These are phyloP conservation scores for Crax fasciolata DNA, from an alignment of 2,797 vertebrate species.

Conservation along the genomic window DNA sequence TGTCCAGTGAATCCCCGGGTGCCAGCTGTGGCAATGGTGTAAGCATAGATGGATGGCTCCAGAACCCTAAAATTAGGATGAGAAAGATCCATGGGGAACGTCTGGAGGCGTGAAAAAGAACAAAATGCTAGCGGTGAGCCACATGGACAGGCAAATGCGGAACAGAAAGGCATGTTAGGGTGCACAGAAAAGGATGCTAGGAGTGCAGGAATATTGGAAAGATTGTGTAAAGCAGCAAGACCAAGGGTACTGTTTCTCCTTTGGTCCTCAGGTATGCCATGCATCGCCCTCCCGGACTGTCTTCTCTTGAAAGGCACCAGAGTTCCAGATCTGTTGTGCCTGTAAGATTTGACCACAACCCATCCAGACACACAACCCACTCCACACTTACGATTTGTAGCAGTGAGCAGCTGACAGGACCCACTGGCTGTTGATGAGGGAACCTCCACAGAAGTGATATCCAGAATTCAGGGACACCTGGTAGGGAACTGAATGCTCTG, in stretches of 20 bases:
- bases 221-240: background rate
- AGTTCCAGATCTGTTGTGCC: background rate
- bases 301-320: background rate
- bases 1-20: background rate
- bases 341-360: background rate
- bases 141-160: background rate
- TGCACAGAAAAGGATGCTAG: background rate
- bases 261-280: background rate
- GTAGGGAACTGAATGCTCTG: background rate
- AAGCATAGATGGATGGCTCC: background rate
- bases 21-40: background rate
- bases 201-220: background rate
- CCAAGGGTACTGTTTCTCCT: background rate
- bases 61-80: background rate
- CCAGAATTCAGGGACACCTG: background rate
- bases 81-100: background rate
- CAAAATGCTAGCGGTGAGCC: background rate
- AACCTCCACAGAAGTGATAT: background rate
- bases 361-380: background rate
- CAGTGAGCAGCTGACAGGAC: background rate
- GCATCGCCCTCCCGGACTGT: background rate
- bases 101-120: background rate
- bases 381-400: background rate
- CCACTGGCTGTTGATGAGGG: background rate
- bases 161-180: background rate